Conservation (phyloP, 2,797 vertebrate species). For the Platyrinchus mystaceus region DNA sequence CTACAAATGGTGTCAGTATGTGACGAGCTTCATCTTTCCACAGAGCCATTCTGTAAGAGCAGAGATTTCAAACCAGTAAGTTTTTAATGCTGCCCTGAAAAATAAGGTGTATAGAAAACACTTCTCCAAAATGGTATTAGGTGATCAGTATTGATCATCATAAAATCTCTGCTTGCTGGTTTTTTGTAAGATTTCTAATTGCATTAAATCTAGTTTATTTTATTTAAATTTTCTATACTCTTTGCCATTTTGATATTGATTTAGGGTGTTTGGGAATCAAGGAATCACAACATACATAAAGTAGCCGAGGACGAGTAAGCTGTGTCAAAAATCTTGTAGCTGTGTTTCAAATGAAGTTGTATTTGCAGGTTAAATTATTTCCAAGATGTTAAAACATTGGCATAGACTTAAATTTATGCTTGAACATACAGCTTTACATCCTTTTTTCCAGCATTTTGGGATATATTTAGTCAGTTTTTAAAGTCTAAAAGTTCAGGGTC, state of each 20-base stretch:
- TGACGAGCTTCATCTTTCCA: neutral
- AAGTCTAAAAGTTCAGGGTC: neutral
- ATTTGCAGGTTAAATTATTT: neutral
- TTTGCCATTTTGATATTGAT: neutral
- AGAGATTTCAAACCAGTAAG: neutral
- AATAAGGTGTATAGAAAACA: neutral
- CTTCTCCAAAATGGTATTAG: neutral
- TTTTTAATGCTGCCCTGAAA: neutral
- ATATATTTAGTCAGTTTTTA: neutral
- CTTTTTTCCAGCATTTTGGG: neutral
- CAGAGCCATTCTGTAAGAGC: neutral
- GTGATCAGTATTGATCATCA: neutral
- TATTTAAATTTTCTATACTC: neutral
- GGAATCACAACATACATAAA: neutral
- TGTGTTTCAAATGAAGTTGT: neutral
- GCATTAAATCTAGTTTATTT: neutral
- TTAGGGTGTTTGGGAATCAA: neutral
- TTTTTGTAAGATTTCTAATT: neutral
- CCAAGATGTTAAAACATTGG: neutral
- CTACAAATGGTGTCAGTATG: neutral
- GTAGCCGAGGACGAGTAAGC: neutral
- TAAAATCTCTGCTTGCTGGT: neutral
- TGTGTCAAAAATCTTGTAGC: neutral
- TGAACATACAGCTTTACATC: neutral
- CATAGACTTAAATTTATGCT: neutral